Conservation (phyloP, 2,888 invertebrate species). For the Dryadula phaetusa region DNA sequence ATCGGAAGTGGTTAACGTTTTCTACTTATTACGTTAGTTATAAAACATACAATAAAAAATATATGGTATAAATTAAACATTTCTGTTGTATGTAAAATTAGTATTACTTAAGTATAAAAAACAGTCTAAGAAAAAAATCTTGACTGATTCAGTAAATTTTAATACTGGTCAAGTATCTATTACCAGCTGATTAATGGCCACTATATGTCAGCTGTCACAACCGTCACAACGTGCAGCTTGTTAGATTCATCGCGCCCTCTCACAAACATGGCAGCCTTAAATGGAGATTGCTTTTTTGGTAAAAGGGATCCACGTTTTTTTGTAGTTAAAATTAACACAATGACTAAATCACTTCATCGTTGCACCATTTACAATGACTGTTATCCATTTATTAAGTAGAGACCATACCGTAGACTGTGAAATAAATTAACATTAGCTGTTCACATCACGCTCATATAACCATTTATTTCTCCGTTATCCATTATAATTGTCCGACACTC, state of each 20-base stretch:
- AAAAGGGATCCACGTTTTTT: constrained; percentile 67
- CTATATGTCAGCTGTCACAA: constrained; percentile 81
- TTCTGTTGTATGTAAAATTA: not conserved
- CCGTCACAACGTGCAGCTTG: constrained; percentile 81
- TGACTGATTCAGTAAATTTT: constrained; percentile 49
- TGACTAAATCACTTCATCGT: constrained; percentile 65
- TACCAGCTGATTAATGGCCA: constrained; percentile 77
- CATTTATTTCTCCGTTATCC: constrained; percentile 54
- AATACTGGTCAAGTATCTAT: constrained; percentile 68
- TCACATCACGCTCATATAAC: constrained; percentile 46
- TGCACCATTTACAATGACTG: constrained; percentile 45
- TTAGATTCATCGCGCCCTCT: constrained; percentile 75
- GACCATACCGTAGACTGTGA: constrained; percentile 34
- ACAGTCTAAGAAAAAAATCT: constrained; percentile 46
- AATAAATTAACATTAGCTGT: constrained; percentile 37
- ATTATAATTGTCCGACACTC: constrained; percentile 53
- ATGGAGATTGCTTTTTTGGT: constrained; percentile 72
- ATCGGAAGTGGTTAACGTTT: constrained; percentile 14
- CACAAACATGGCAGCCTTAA: constrained; percentile 68
- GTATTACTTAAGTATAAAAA: not conserved
- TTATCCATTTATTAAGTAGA: constrained; percentile 45
- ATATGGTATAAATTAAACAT: not conserved
- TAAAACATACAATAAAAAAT: not conserved
- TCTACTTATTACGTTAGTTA: not conserved
- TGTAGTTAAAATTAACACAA: constrained; percentile 59